Evolutionary conservation across 2,888 invertebrate species (phyloP).

Genomic region (Oasisia sp.): DNA sequence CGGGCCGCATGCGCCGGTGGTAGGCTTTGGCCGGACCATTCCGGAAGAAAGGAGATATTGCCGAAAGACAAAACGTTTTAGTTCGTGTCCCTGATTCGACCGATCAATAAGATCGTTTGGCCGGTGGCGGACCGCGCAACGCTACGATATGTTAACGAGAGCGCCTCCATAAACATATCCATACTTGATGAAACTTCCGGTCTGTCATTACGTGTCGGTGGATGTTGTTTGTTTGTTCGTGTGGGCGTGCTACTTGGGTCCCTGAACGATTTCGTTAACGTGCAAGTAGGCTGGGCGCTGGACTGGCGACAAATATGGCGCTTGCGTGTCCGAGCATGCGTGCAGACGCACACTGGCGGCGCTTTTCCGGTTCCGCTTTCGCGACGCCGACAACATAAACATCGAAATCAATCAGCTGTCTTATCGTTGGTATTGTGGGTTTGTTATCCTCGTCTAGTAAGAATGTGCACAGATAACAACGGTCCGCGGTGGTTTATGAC

Average conservation of each 20-base stretch:
- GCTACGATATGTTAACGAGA: background rate
- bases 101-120: background rate
- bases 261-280: background rate
- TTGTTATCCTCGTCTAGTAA: background rate
- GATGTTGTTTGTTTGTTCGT: background rate
- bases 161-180: background rate
- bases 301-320: background rate
- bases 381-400: background rate
- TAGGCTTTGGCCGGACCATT: background rate
- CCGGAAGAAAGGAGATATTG: conserved; percentile 13
- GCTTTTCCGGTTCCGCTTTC: background rate
- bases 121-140: background rate
- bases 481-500: background rate
- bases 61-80: background rate
- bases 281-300: background rate
- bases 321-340: background rate
- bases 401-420: background rate
- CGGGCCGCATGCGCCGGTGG: background rate
- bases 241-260: background rate
- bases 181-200: background rate
- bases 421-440: background rate
- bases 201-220: background rate
- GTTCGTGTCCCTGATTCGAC: background rate
- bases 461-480: background rate
- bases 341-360: background rate